Conservation (phyloP, 2,113 vertebrate species). For the Strigops habroptila region DNA sequence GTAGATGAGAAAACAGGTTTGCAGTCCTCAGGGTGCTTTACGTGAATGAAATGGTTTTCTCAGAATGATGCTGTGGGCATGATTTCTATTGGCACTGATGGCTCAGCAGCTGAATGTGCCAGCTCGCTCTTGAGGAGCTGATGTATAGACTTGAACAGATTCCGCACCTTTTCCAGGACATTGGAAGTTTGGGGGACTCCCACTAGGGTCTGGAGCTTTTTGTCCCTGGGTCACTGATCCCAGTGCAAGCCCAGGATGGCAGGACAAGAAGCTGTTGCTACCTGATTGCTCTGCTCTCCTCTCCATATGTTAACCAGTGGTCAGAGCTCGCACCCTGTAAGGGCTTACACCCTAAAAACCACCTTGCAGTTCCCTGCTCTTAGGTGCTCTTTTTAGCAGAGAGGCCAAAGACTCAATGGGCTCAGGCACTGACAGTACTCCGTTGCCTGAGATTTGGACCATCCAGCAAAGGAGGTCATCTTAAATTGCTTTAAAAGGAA, state of each 20-base stretch:
- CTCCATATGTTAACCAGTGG: background rate
- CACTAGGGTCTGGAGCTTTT: background rate
- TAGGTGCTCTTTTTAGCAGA: background rate
- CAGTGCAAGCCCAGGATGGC: background rate
- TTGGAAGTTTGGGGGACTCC: background rate
- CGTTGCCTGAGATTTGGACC: background rate
- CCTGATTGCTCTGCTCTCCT: background rate
- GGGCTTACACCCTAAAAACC: background rate
- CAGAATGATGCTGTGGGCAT: rapidly evolving
- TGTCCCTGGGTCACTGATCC: background rate
- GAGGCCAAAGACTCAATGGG: background rate
- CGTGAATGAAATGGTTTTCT: background rate
- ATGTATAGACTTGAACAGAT: background rate
- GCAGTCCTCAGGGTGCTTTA: background rate
- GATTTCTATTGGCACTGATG: background rate
- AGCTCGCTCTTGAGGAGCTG: background rate
- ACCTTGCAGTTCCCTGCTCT: background rate
- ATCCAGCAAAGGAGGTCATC: background rate
- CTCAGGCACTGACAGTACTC: background rate
- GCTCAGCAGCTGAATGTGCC: background rate
- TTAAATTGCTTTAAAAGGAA: background rate
- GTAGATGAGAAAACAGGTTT: background rate
- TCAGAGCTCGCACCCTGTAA: background rate
- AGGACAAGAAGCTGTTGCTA: background rate
- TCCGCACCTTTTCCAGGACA: background rate